phyloP scores from a whole-genome alignment of 2,888 invertebrate species.

The Acanthococcus lagerstroemiae region DNA sequence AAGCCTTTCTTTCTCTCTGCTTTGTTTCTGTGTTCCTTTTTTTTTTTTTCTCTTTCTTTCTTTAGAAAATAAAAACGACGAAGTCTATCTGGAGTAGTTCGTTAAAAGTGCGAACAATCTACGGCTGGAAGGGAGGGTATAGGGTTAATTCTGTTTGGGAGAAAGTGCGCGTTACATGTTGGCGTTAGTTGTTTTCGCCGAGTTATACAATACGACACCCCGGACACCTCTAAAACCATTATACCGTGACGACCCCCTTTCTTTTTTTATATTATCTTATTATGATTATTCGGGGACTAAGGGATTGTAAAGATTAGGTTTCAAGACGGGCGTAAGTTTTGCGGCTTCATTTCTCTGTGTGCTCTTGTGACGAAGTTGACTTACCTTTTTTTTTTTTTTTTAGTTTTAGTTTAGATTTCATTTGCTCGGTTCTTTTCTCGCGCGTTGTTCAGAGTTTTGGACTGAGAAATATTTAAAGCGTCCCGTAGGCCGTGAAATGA shows the following conservation, averaged over 20 bases:
- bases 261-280: slow-evolving; percentile 35
- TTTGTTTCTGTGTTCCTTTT: neutral
- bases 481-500: too few species aligned
- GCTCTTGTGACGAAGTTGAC: neutral
- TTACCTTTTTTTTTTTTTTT: too few species aligned
- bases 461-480: too few species aligned
- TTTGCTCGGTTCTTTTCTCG: too few species aligned
- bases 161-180: slow-evolving; percentile 22
- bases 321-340: slow-evolving; percentile 29
- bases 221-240: slow-evolving; percentile 35
- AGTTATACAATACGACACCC: slow-evolving; percentile 34
- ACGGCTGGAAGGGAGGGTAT: too few species aligned
- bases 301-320: slow-evolving; percentile 32
- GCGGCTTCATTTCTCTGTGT: slow-evolving; percentile 17
- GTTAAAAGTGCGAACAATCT: slow-evolving; percentile 26
- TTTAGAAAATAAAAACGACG: neutral
- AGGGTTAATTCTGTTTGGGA: slow-evolving; percentile 27
- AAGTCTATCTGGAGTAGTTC: slow-evolving; percentile 20
- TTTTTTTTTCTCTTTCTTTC: neutral
- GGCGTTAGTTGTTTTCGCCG: slow-evolving; percentile 27
- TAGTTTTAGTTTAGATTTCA: too few species aligned
- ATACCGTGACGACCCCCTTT: slow-evolving; percentile 33
- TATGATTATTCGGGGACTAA: slow-evolving; percentile 38
- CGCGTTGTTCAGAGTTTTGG: too few species aligned
- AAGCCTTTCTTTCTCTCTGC: neutral